phyloP scores from a whole-genome alignment of 2,113 vertebrate species.

The Microcebus jonahi region DNA sequence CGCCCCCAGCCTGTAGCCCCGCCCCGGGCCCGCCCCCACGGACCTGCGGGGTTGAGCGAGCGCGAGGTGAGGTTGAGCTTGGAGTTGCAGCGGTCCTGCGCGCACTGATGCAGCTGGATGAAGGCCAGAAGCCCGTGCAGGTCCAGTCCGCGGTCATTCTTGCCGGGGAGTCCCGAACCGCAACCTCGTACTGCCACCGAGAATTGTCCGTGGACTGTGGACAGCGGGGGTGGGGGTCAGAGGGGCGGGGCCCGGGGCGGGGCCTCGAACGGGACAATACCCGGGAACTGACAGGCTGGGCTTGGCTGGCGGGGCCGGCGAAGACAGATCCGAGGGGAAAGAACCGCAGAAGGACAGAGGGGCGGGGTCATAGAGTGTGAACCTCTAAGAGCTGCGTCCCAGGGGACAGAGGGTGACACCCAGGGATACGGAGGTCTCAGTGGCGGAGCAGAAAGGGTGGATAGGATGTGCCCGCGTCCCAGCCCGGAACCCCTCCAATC shows the following conservation, averaged over 20 bases:
- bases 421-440: neutral
- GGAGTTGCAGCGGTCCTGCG: conserved; percentile 77
- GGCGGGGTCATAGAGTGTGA: neutral
- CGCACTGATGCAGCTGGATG: conserved; percentile 80
- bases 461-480: neutral
- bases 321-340: neutral
- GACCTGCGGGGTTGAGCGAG: conserved; percentile 69
- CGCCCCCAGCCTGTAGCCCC: neutral
- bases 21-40: neutral
- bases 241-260: neutral
- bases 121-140: conserved; percentile 78
- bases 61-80: conserved; percentile 74
- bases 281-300: accelerated
- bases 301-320: accelerated
- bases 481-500: neutral
- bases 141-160: conserved; percentile 81
- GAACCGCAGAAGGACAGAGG: neutral
- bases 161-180: conserved; percentile 74
- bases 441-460: neutral
- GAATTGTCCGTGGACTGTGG: conserved; percentile 80
- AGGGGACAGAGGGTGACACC: neutral
- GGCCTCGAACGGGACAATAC: neutral
- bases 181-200: conserved; percentile 78
- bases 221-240: neutral
- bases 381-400: neutral